Evolutionary conservation across 2,797 vertebrate species (phyloP).

Genomic region (Lindbergichthys nudifrons): DNA sequence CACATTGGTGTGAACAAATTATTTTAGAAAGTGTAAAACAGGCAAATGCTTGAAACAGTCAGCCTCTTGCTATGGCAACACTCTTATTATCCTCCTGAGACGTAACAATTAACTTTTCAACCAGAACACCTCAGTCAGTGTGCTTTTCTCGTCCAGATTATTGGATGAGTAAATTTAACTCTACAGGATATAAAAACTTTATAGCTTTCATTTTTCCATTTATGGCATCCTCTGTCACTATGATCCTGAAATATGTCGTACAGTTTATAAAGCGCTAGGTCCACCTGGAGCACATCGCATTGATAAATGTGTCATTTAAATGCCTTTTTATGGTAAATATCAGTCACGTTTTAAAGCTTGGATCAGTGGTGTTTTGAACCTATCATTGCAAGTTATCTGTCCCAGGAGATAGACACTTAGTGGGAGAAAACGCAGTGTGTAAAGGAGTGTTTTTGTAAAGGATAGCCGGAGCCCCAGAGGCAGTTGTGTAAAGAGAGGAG

Average conservation of each 20-base stretch:
- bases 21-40: slow-evolving; percentile 46
- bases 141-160: slow-evolving; percentile 40
- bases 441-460: slow-evolving; percentile 12
- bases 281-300: slow-evolving; percentile 13
- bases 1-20: slow-evolving; percentile 30
- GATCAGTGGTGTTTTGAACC: slow-evolving; percentile 7
- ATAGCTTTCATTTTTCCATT: slow-evolving; percentile 57
- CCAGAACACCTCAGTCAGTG: slow-evolving; percentile 15
- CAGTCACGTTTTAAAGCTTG: slow-evolving; percentile 8
- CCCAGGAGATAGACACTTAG: slow-evolving; percentile 22
- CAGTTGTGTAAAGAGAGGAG: slow-evolving; percentile 6
- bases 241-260: slow-evolving; percentile 40
- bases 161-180: slow-evolving; percentile 58
- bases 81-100: slow-evolving; percentile 16
- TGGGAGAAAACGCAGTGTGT: neutral
- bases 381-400: slow-evolving; percentile 35
- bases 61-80: slow-evolving; percentile 29
- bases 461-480: slow-evolving; percentile 15
- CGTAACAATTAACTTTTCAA: slow-evolving; percentile 33
- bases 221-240: slow-evolving; percentile 34
- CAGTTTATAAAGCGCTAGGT: slow-evolving; percentile 31
- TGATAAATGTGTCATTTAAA: slow-evolving; percentile 33
- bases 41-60: slow-evolving; percentile 30
- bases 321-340: slow-evolving; percentile 28
- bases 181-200: slow-evolving; percentile 41